Conservation (phyloP, 2,888 invertebrate species). For the Leptinotarsa peninsularis region DNA sequence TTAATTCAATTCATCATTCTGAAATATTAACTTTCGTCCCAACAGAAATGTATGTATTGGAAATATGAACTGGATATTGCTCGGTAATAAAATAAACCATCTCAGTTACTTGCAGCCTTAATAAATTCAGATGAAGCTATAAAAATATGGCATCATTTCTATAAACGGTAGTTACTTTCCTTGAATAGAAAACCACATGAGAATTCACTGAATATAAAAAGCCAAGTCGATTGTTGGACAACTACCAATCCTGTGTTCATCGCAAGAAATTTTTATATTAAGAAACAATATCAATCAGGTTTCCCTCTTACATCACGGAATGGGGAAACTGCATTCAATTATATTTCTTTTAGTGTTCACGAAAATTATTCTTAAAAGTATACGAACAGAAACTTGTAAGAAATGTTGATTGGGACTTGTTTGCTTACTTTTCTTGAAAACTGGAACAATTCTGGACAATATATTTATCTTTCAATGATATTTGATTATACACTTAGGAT, state of each 20-base stretch:
- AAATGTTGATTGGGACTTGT: no score
- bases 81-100: slow-evolving; percentile 25
- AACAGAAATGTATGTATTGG: background rate
- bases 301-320: background rate
- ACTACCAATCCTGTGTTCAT: slow-evolving; percentile 38
- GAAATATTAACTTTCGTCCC: no score
- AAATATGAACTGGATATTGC: slow-evolving; percentile 25
- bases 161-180: slow-evolving; percentile 41
- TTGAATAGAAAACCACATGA: slow-evolving; percentile 37
- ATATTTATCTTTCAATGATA: no score
- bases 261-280: slow-evolving; percentile 26
- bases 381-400: no score
- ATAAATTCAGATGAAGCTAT: slow-evolving; percentile 40
- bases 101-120: slow-evolving; percentile 30
- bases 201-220: slow-evolving; percentile 34
- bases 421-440: no score
- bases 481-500: no score
- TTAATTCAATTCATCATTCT: no score
- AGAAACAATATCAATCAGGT: slow-evolving; percentile 34
- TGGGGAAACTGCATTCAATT: background rate
- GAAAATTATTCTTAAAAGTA: no score
- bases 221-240: slow-evolving; percentile 32
- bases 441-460: no score
- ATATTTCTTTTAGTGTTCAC: no score
- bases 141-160: slow-evolving; percentile 41